Base-by-base conservation (phyloP, 2,888 invertebrate genomes). In the Tenthredo notha region DNA sequence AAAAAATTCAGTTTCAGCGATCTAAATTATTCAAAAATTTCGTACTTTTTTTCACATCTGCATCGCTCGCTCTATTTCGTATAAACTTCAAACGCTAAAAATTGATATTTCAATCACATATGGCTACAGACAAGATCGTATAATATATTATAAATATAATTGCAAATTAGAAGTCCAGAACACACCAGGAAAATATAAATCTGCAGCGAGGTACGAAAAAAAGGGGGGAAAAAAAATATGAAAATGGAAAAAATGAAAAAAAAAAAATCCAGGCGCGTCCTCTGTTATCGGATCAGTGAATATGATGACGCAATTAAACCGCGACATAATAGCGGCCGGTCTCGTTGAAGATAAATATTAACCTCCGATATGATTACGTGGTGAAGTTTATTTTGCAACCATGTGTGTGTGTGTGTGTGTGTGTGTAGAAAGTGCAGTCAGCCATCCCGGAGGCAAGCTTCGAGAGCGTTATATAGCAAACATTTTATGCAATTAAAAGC, bases 401-500 rank as follows among this genome's bases (percentile, higher is more conserved):
- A 9, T 21, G 21, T 5, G 40, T n/a, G 21, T 74, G 40, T 50
- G 33, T 33, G 33, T 33, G 40, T 5, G 40, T 21, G 40, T 5
- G 40, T n/a, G 21, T 74, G 40, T 50, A 80, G 80, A 80, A 77
- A 54, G 29, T 40, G 80, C 61, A 78, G n/a, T n/a, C 33, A 25
- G n/a, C 9, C 33, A 37, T 37, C 0, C 37, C 7, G 6, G 6
- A 40, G 29, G 29, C 33, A 77, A 75, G 33, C 29, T 54, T 40
- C 58, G 40, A 37, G 37, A 37, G 37, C 54, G 47, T 43, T 25
- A 18, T 25, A 18, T 18, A 47, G 80, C 58, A 80, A 80, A 80
- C 80, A 61, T 80, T 80, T 40, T 40, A 61, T 80, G 80, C 80
- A 80, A 80, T 80, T 80, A 80, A 80, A 80, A 61, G 61, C 40